Evolutionary conservation across 2,113 vertebrate genomes (phyloP).

Genomic region (Capreolus pygargus): DNA sequence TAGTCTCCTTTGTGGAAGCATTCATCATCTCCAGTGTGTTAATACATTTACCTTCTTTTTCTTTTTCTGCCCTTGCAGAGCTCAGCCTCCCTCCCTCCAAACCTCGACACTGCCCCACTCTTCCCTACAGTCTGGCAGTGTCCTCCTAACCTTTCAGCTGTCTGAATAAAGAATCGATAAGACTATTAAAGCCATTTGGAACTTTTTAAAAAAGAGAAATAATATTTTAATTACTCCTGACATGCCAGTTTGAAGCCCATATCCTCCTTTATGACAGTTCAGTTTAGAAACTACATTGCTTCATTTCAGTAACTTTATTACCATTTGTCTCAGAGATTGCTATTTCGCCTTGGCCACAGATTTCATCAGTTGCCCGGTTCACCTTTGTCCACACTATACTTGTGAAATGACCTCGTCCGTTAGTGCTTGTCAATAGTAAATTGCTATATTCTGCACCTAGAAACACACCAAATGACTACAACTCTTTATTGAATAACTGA

Average conservation of each 20-base stretch:
- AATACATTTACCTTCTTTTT: not conserved
- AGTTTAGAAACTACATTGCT: constrained; percentile 89
- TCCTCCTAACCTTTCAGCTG: constrained; percentile 1
- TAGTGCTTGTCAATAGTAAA: constrained; percentile 93
- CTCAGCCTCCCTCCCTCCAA: not conserved
- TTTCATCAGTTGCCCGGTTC: constrained; percentile 97
- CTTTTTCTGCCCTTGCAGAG: not conserved
- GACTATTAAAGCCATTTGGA: constrained; percentile 44
- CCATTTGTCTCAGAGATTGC: constrained; percentile 95
- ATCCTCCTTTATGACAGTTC: constrained; percentile 91
- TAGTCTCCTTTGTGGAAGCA: not conserved
- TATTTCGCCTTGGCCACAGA: constrained; percentile 97
- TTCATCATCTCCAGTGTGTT: not conserved
- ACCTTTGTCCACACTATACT: constrained; percentile 95
- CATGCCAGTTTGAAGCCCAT: constrained; percentile 85
- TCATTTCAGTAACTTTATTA: constrained; percentile 98
- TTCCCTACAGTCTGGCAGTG: not conserved
- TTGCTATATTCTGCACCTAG: constrained; percentile 84
- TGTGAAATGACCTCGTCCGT: constrained; percentile 93
- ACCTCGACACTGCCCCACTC: not conserved
- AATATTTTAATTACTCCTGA: constrained; percentile 83
- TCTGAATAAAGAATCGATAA: constrained; percentile 45
- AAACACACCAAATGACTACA: constrained; percentile 80
- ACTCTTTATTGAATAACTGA: constrained; percentile 84
- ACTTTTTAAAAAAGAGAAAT: constrained; percentile 61